Percentiles rank a stretch among this genome's conserved stretches.
Evolutionary conservation across 1,140 invertebrate genomes (phyloP).

Genomic region (Drosophila sp.): DNA sequence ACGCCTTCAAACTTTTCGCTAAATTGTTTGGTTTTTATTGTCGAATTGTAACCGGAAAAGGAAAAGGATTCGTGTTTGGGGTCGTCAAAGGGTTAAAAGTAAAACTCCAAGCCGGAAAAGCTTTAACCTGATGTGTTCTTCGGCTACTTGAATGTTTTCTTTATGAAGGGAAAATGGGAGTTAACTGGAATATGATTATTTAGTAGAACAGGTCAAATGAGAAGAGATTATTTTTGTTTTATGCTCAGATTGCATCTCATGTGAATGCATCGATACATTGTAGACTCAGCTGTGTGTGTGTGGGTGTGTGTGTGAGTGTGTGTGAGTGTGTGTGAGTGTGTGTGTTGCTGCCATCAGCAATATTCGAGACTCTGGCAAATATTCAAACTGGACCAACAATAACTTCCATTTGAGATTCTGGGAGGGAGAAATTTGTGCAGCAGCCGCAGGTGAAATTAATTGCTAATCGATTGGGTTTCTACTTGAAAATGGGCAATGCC

Average conservation of each 20-base stretch:
- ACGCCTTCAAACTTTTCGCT: constrained; percentile 53
- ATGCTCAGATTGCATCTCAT: constrained; percentile 1
- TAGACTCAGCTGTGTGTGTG: constrained; percentile 6
- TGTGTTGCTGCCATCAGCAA: constrained; percentile 27
- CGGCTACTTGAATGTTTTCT: constrained; percentile 44
- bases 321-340: constrained; percentile 4
- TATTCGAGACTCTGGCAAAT: constrained; percentile 32
- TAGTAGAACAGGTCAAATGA: neutral
- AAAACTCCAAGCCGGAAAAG: constrained; percentile 40
- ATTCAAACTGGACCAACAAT: constrained; percentile 53
- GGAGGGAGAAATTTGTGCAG: constrained; percentile 39
- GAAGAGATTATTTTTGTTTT: neutral
- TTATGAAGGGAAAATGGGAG: constrained; percentile 13
- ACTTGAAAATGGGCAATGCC: constrained; percentile 22
- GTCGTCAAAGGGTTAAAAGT: constrained; percentile 36
- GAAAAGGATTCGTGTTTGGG: constrained; percentile 39
- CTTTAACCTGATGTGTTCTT: constrained; percentile 47
- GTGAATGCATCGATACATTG: constrained; percentile 11
- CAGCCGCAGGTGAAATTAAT: constrained; percentile 70
- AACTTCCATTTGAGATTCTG: constrained; percentile 71
- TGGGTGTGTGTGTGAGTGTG: neutral
- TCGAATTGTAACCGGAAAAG: constrained; percentile 33
- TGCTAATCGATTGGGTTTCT: constrained; percentile 76
- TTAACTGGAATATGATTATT: constrained; percentile 2
- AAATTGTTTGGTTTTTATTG: constrained; percentile 51